Percentiles rank a stretch among this genome's conserved stretches.
These are phyloP conservation scores for Sciurus niger DNA, from an alignment of 2,113 vertebrate genomes.

Conservation along the genomic window DNA sequence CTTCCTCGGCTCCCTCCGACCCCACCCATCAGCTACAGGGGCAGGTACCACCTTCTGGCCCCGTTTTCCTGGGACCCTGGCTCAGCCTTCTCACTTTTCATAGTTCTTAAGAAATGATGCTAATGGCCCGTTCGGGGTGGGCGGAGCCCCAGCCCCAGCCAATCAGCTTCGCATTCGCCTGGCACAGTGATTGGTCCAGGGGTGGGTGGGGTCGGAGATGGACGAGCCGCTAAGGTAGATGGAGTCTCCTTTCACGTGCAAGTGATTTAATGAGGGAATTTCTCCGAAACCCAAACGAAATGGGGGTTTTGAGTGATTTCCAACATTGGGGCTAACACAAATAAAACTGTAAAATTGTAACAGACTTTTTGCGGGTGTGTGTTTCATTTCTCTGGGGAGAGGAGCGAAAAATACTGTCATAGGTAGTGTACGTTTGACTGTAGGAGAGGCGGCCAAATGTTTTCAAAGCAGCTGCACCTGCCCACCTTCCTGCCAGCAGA, in stretches of 20 bases:
- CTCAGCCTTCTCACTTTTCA: not conserved
- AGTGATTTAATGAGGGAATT: not conserved
- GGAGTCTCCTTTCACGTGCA: not conserved
- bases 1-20: not conserved
- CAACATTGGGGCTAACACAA: not conserved
- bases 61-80: not conserved
- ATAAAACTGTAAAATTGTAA: not conserved
- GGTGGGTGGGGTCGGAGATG: not conserved
- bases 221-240: not conserved
- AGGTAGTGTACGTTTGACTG: no score
- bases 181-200: not conserved
- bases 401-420: not conserved
- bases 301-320: not conserved
- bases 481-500: no score
- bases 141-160: not conserved
- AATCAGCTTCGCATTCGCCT: accelerated
- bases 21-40: accelerated
- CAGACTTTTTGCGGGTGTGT: not conserved
- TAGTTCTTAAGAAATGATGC: not conserved
- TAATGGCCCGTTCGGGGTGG: not conserved
- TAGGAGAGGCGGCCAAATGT: not conserved
- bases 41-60: accelerated
- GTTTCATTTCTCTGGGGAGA: not conserved
- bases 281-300: not conserved
- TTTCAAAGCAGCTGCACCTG: not conserved